These are phyloP conservation scores for Synodontis membranacea DNA, from an alignment of 2,113 vertebrate species.

Conservation along the genomic window DNA sequence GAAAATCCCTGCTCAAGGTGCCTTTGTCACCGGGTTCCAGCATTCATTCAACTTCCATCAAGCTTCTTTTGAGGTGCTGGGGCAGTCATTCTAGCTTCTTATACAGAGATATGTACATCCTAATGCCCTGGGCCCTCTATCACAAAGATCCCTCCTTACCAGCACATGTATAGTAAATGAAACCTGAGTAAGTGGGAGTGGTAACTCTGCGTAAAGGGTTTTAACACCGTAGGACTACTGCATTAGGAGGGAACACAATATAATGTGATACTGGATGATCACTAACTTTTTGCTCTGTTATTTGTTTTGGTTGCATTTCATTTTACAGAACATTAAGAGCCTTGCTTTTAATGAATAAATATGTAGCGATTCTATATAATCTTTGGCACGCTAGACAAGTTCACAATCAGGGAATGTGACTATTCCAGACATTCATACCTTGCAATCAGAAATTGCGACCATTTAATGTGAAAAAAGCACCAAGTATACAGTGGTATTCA, in stretches of 20 bases:
- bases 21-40: constrained; percentile 59
- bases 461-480: not conserved
- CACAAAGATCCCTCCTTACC: constrained; percentile 30
- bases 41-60: constrained; percentile 49
- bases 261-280: not conserved
- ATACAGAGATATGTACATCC: constrained; percentile 38
- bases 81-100: constrained; percentile 31
- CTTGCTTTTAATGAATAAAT: not conserved
- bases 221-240: not conserved
- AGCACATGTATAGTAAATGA: constrained; percentile 39
- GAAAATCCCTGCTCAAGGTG: constrained; percentile 62
- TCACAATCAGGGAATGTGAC: no score
- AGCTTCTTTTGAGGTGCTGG: constrained; percentile 52
- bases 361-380: not conserved
- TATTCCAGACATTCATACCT: no score
- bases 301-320: not conserved
- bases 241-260: not conserved
- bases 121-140: constrained; percentile 46
- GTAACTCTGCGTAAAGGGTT: constrained; percentile 30
- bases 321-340: not conserved
- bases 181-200: constrained; percentile 29
- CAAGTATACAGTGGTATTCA: not conserved
- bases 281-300: not conserved
- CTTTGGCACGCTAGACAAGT: no score
- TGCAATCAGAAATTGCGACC: not conserved